Conservation (phyloP, 1,140 invertebrate genomes). For the Samia ricini region DNA sequence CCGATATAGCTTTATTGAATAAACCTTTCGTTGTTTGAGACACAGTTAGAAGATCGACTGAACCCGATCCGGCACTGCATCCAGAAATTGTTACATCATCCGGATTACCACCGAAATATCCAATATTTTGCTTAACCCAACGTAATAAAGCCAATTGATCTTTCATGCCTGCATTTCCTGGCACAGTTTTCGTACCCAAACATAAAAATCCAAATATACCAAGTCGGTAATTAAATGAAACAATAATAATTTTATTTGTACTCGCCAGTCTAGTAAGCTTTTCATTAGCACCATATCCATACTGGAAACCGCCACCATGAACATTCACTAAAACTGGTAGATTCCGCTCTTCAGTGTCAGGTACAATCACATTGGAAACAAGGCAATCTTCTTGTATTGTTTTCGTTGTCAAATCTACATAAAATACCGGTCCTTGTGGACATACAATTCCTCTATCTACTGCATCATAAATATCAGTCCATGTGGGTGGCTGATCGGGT, state of each 20-base stretch:
- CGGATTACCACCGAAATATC: slow-evolving; percentile 20
- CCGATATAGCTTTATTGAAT: slow-evolving; percentile 24
- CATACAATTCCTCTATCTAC: slow-evolving; percentile 28
- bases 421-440: slow-evolving; percentile 18
- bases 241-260: slow-evolving; percentile 17
- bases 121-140: slow-evolving; percentile 20
- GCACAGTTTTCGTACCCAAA: not conserved
- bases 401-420: not conserved
- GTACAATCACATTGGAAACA: slow-evolving; percentile 11
- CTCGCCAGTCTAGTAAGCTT: not conserved
- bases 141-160: slow-evolving; percentile 18
- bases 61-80: slow-evolving; percentile 20
- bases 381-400: slow-evolving; percentile 12
- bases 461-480: slow-evolving; percentile 25
- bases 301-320: slow-evolving; percentile 17
- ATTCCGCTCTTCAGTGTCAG: slow-evolving; percentile 14
- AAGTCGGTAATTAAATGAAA: slow-evolving; percentile 16
- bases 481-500: slow-evolving; percentile 30
- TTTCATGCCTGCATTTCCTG: slow-evolving; percentile 6
- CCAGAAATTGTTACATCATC: slow-evolving; percentile 11
- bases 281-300: slow-evolving; percentile 10
- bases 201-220: slow-evolving; percentile 11
- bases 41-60: slow-evolving; percentile 14
- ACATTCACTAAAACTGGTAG: slow-evolving; percentile 14
- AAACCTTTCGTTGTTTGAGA: slow-evolving; percentile 19